Evolutionary conservation across 35 echinoderm and acorn worm species (phyloP), one percentile per base, ranked within the genome.

Genomic region (Eucidaris tribuloides): DNA sequence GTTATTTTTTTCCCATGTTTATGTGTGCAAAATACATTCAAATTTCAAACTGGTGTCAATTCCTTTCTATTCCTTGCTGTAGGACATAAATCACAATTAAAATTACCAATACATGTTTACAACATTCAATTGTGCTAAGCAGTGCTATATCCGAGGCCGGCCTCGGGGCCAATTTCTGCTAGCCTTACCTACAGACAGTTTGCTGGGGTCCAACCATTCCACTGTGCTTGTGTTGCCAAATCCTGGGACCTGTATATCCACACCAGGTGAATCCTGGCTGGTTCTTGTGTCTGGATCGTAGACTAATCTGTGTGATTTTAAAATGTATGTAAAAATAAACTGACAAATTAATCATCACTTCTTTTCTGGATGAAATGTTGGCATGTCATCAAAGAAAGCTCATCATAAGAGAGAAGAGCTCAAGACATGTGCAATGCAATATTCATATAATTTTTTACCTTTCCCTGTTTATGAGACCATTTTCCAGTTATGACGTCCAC

Each of bases 151-250:
- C n/a, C 24, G 38, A 45, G 30, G 59, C 83, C 68, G 60, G 91
- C 93, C 80, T 44, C 86, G 60, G 4, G 82, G 41, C 15, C 82
- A 42, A 31, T 96, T 59, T 42, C 88, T 91, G 58, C 25, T 41
- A 34, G 25, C 56, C 79, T 83, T 81, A 99, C 96, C 84, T 46
- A 85, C 66, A 2, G 86, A 65, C 18, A 87, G 43, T 28, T 99
- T 76, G 65, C 91, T 93, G 6, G 96, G 96, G 65, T 99, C 96
- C 37, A 99, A 28, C 91, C 91, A 99, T 71, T 99, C 96, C 37
- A 99, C 96, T 18, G 90, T 79, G 20, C 77, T 70, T 15, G 96
- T 99, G 35, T 90, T 88, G 17, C 96, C 96, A 82, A 89, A 99
- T 20, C 76, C 90, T 24, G 87, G 81, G 4, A 93, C 62, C 5